Evolutionary conservation across 2,797 vertebrate species (phyloP), one percentile per base, ranked within the genome.

Genomic region (Scyliorhinus canicula): DNA sequence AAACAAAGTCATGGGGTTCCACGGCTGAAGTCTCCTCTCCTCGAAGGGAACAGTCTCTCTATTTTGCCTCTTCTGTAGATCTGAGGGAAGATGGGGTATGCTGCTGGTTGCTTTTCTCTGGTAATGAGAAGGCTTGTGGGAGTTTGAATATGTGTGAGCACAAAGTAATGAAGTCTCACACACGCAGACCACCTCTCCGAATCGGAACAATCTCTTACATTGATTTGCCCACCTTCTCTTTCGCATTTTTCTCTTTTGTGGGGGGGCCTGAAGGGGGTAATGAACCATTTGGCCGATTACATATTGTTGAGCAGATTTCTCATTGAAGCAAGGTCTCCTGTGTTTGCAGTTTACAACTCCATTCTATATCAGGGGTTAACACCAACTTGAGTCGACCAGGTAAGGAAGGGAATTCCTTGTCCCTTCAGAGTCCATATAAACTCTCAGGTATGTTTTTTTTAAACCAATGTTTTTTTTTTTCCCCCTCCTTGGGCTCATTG

Each of bases 371-470:
- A 50, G 79, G 55, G 67, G 93, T 50, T 31, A 24, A 47, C 5
- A 12, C 47, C 47, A 35, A 35, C 90, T 60, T 21, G 4, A 71
- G 67, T 52, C 88, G 28, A 74, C 47, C 12, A 44, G 67, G 65
- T 47, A 35, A 60, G 88, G 57, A 91, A 11, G 60, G 11, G 57
- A 40, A 26, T n/a, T 71, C 28, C 16, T 74, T 52, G 9, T 50
- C 67, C 21, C 44, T 65, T 94, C 26, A 35, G 67, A 74, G 12
- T 71, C 67, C n/a, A 11, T 26, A 60, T 40, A 91, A 90, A 65
- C 88, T 52, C 93, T 94, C 67, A 74, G 93, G 93, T 71, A 94
- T 35, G 31, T 40, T 57, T 5, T 55, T 85, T 91, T 91, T 60
- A 24, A 26, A 74, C 50, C 28, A 26, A n/a, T 35, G 2, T 50